These are phyloP conservation scores for Holocentrus rufus DNA, from an alignment of 2,797 vertebrate genomes.

Conservation along the genomic window DNA sequence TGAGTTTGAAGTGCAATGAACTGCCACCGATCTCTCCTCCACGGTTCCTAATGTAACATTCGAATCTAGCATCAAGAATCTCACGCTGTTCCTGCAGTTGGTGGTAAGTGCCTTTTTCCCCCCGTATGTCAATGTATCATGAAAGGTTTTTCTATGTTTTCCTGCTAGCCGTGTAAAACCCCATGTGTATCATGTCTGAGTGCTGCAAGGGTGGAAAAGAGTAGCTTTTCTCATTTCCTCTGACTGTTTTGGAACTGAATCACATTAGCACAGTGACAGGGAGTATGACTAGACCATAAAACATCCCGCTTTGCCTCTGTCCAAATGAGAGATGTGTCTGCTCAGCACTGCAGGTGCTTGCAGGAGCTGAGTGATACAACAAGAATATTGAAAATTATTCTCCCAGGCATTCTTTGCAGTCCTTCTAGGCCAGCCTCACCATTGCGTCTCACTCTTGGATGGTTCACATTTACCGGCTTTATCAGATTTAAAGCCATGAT, in stretches of 20 bases:
- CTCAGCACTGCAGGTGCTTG: slow-evolving; percentile 74
- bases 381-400: slow-evolving; percentile 75
- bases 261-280: slow-evolving; percentile 78
- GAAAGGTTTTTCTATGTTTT: slow-evolving; percentile 61
- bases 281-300: slow-evolving; percentile 75
- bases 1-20: slow-evolving; percentile 69
- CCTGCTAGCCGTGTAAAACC: slow-evolving; percentile 66
- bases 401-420: slow-evolving; percentile 48
- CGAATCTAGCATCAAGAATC: slow-evolving; percentile 71
- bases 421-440: slow-evolving; percentile 27
- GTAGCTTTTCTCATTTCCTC: slow-evolving; percentile 77
- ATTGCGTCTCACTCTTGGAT: slow-evolving; percentile 44
- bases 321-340: slow-evolving; percentile 77
- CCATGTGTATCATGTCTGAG: slow-evolving; percentile 73
- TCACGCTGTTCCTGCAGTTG: slow-evolving; percentile 51
- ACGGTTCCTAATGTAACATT: slow-evolving; percentile 68
- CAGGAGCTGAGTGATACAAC: slow-evolving; percentile 72
- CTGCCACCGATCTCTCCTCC: slow-evolving; percentile 64
- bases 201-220: slow-evolving; percentile 72
- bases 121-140: slow-evolving; percentile 74
- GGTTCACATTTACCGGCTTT: slow-evolving; percentile 45
- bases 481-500: slow-evolving; percentile 55
- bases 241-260: slow-evolving; percentile 79
- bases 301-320: slow-evolving; percentile 75
- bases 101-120: slow-evolving; percentile 63